Conservation (phyloP, 1,140 invertebrate species). For the Pseudomyrmex concolor region DNA sequence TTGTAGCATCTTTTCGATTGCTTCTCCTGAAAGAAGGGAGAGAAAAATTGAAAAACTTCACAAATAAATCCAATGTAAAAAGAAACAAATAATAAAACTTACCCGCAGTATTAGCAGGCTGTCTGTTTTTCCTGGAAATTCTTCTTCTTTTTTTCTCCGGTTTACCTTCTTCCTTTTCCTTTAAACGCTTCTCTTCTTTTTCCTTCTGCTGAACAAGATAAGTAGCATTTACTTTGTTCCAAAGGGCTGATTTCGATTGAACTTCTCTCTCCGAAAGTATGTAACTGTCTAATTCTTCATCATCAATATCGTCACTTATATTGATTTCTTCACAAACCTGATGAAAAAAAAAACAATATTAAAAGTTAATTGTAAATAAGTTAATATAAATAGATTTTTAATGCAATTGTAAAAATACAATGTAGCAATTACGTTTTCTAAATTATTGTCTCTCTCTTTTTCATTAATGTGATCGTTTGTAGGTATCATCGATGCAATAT, state of each 20-base stretch:
- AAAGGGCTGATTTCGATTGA: slow-evolving; percentile 91
- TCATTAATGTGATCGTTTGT: slow-evolving; percentile 63
- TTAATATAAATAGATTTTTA: neutral
- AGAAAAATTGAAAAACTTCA: neutral
- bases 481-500: slow-evolving; percentile 82
- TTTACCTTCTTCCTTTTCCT: slow-evolving; percentile 92
- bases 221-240: slow-evolving; percentile 93
- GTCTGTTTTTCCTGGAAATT: slow-evolving; percentile 86
- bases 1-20: slow-evolving; percentile 97
- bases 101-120: slow-evolving; percentile 91
- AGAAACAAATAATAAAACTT: slow-evolving; percentile 56
- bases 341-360: slow-evolving; percentile 24
- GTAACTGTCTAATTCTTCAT: slow-evolving; percentile 94
- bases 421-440: slow-evolving; percentile 76
- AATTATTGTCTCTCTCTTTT: slow-evolving; percentile 68
- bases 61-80: slow-evolving; percentile 18
- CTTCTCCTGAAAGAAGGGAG: slow-evolving; percentile 88
- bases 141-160: slow-evolving; percentile 91
- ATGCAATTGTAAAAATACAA: neutral
- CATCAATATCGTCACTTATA: slow-evolving; percentile 91
- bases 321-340: slow-evolving; percentile 88
- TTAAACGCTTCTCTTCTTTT: slow-evolving; percentile 91
- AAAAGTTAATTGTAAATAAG: neutral
- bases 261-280: slow-evolving; percentile 94
- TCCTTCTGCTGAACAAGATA: slow-evolving; percentile 94